Conservation (phyloP, 2,797 vertebrate species). For the Syngnathus rostellatus region DNA sequence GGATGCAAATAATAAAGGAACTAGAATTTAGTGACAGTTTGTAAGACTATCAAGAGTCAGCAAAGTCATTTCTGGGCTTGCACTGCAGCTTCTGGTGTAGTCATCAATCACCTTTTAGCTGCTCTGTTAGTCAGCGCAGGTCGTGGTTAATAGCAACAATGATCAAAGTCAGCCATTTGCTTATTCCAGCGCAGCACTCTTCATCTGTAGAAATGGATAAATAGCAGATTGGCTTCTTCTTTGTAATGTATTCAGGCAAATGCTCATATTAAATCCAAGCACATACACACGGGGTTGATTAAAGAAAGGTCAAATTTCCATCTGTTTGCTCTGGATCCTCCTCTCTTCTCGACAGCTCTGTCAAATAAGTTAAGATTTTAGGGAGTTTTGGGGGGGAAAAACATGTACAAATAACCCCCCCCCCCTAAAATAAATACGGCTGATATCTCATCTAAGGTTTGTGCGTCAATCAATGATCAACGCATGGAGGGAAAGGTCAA, state of each 20-base stretch:
- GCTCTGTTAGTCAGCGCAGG: conserved; percentile 31
- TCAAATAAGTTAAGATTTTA: conserved; percentile 2
- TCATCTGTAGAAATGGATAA: conserved; percentile 36
- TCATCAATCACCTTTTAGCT: conserved; percentile 40
- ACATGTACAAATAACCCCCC: background rate
- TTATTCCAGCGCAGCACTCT: conserved; percentile 25
- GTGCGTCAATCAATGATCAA: too few species aligned
- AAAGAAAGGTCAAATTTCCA: conserved; percentile 32
- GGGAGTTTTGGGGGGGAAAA: background rate
- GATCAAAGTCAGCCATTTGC: conserved; percentile 37
- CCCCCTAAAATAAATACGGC: too few species aligned
- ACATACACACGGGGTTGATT: conserved; percentile 22
- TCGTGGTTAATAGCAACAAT: conserved; percentile 49
- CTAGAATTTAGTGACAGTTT: conserved; percentile 14
- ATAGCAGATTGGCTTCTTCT: conserved; percentile 24
- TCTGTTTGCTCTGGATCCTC: conserved; percentile 1
- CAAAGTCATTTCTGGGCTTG: conserved; percentile 15
- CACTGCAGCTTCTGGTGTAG: conserved; percentile 14
- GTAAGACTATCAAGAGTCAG: conserved; percentile 24
- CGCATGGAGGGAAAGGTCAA: too few species aligned
- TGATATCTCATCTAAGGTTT: background rate
- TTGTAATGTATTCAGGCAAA: conserved; percentile 9
- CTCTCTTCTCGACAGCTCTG: background rate
- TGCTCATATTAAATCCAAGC: conserved; percentile 7
- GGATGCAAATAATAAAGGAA: conserved; percentile 13